phyloP scores from a whole-genome alignment of 2,888 invertebrate genomes.

The Drosophila leonis region DNA sequence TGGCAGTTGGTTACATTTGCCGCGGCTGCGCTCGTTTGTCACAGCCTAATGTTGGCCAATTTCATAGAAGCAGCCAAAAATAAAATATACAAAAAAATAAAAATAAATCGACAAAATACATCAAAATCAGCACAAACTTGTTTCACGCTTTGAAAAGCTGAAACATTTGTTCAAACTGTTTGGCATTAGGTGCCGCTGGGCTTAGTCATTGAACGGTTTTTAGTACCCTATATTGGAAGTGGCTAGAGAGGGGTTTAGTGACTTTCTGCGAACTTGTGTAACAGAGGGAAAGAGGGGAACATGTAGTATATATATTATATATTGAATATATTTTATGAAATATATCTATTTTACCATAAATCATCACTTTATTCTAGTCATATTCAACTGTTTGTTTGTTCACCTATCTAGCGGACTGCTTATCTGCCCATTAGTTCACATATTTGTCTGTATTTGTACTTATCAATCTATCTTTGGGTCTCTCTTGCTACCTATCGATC shows the following conservation, averaged over 20 bases:
- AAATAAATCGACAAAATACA: conserved; percentile 9
- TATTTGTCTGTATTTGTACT: not conserved
- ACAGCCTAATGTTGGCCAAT: conserved; percentile 65
- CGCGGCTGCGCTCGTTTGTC: conserved; percentile 66
- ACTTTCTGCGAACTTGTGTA: not conserved
- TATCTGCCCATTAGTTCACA: too few species aligned
- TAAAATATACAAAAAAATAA: conserved; percentile 15
- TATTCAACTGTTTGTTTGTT: not conserved
- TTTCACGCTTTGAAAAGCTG: conserved; percentile 55
- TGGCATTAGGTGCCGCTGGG: conserved; percentile 55
- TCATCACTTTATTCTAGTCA: not conserved
- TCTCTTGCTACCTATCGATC: not conserved
- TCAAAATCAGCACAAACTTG: conserved; percentile 52
- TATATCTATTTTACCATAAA: too few species aligned
- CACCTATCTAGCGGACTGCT: not conserved
- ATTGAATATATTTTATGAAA: too few species aligned
- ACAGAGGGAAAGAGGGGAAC: not conserved
- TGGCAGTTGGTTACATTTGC: conserved; percentile 44
- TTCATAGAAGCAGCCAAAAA: conserved; percentile 35
- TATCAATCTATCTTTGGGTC: too few species aligned
- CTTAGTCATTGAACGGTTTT: conserved; percentile 49
- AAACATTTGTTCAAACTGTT: conserved; percentile 57
- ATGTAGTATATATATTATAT: not conserved
- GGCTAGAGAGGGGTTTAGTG: not conserved
- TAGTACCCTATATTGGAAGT: not conserved